These are phyloP conservation scores for Lepidostoma basale DNA, from an alignment of 1,140 invertebrate species.

Conservation along the genomic window DNA sequence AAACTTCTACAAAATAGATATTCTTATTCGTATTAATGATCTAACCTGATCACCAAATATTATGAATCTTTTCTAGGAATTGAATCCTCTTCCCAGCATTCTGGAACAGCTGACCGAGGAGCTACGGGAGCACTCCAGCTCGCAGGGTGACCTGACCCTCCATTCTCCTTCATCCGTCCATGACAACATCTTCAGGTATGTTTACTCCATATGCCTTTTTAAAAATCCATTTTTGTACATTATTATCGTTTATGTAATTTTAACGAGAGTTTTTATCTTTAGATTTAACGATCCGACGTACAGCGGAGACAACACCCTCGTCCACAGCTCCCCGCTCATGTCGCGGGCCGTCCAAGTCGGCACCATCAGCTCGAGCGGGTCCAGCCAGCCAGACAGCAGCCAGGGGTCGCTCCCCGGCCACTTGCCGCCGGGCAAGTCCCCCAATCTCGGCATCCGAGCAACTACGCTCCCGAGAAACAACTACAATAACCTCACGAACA, in stretches of 20 bases:
- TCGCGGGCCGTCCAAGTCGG: conserved; percentile 58
- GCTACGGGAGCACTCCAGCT: conserved; percentile 49
- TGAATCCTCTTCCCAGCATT: conserved; percentile 63
- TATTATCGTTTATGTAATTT: background rate
- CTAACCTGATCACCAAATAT: no score
- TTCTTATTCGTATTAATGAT: no score
- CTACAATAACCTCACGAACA: conserved; percentile 60
- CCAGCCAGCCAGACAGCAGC: conserved; percentile 54
- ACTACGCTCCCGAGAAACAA: conserved; percentile 75
- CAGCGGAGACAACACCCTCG: conserved; percentile 51
- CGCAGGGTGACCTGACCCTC: conserved; percentile 51
- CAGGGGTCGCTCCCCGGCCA: conserved; percentile 46
- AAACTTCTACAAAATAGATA: no score
- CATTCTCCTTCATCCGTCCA: conserved; percentile 52
- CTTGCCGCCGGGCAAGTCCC: conserved; percentile 53
- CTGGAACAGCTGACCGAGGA: conserved; percentile 63
- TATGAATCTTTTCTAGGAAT: conserved; percentile 50
- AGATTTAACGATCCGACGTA: conserved; percentile 74
- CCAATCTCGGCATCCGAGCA: conserved; percentile 65
- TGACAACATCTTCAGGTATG: conserved; percentile 61
- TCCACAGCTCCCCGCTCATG: conserved; percentile 60
- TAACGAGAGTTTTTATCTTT: conserved; percentile 48
- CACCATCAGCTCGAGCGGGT: conserved; percentile 57
- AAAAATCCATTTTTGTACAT: background rate
- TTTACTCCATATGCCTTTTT: background rate